Percentiles rank a stretch among this genome's conserved stretches.
Evolutionary conservation across 2,888 invertebrate species (phyloP).

Genomic region (Augiades crinisus): DNA sequence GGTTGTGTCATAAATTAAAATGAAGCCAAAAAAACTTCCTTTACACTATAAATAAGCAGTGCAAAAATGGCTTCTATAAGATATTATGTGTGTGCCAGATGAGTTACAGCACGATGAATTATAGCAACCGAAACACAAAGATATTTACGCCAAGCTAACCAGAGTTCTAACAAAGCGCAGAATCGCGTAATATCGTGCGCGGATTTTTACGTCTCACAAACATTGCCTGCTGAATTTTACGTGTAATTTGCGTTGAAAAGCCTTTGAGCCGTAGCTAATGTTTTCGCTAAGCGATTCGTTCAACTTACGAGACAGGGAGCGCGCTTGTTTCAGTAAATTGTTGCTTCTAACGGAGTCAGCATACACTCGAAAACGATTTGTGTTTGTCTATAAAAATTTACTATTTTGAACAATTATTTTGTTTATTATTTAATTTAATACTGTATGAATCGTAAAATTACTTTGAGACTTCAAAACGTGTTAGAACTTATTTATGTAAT

Average conservation of each 20-base stretch:
- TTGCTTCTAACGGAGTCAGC: constrained; percentile 42
- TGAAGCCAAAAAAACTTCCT: too few species aligned
- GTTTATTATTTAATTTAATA: too few species aligned
- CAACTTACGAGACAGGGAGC: constrained; percentile 49
- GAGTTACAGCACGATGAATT: too few species aligned
- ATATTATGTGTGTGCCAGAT: too few species aligned
- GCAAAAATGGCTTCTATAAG: too few species aligned
- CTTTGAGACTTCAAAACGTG: too few species aligned
- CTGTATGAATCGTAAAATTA: too few species aligned
- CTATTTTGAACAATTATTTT: too few species aligned
- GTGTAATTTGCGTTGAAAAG: constrained; percentile 74
- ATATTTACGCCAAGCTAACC: constrained; percentile 33
- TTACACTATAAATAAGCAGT: too few species aligned
- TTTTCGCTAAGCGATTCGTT: constrained; percentile 73
- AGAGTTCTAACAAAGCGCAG: constrained; percentile 43
- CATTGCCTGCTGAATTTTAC: constrained; percentile 70
- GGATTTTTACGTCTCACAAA: constrained; percentile 54
- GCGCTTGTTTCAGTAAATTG: constrained; percentile 53
- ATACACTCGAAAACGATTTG: too few species aligned
- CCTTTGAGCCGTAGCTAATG: constrained; percentile 73
- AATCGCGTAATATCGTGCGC: constrained; percentile 43
- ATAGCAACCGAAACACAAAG: neutral
- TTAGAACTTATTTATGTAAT: too few species aligned
- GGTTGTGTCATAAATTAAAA: neutral
- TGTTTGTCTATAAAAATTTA: too few species aligned